These are phyloP conservation scores for Sciurus niger DNA, from an alignment of 2,113 vertebrate genomes.

Conservation along the genomic window DNA sequence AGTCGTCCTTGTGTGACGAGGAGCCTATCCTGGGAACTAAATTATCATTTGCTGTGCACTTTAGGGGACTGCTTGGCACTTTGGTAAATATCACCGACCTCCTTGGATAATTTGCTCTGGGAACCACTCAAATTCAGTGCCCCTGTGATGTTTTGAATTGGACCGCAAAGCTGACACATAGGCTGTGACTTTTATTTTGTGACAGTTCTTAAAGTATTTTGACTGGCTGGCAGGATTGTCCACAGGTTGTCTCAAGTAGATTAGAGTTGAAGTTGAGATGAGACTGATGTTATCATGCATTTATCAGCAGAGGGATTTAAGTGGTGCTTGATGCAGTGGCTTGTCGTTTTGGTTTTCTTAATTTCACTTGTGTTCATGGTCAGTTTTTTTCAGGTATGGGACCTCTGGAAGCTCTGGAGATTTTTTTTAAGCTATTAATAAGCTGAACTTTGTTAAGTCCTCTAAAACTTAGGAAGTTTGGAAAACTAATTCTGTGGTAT, in stretches of 20 bases:
- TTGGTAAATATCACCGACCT: not conserved
- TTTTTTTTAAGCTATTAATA: constrained; percentile 10
- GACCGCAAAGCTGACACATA: constrained; percentile 34
- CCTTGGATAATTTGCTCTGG: not conserved
- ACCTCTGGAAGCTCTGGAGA: not conserved
- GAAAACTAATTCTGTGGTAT: not conserved
- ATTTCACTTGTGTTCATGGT: not conserved
- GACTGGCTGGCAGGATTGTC: not conserved
- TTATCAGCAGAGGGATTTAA: constrained; percentile 3
- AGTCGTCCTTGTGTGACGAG: constrained; percentile 43
- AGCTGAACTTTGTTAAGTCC: constrained; percentile 2
- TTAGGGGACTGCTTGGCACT: constrained; percentile 46
- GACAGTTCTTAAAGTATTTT: constrained; percentile 57
- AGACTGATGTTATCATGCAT: not conserved
- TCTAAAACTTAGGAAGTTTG: not conserved
- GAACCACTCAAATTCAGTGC: not conserved
- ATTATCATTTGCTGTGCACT: constrained; percentile 48
- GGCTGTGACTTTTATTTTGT: constrained; percentile 22
- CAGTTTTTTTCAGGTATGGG: constrained; percentile 33
- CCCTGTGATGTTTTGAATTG: constrained; percentile 27
- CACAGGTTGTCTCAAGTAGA: not conserved
- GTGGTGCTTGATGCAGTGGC: not conserved
- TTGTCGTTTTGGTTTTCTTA: constrained; percentile 48
- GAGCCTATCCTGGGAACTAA: constrained; percentile 41
- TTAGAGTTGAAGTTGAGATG: not conserved